phyloP scores from a whole-genome alignment of 2,797 vertebrate species.

The Gobio occitaniae region DNA sequence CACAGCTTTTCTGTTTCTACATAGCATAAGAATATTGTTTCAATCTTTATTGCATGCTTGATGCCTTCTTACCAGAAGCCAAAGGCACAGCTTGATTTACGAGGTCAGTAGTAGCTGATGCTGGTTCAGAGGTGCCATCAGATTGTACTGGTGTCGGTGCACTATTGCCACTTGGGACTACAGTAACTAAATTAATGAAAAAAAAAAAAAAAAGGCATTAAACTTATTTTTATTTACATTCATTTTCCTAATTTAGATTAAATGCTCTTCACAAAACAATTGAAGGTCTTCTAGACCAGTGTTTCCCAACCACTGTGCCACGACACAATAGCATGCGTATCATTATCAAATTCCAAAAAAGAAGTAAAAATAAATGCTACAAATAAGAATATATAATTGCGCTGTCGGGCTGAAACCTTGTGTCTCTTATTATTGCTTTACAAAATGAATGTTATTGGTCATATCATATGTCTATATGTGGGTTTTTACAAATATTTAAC shows the following conservation, averaged over 20 bases:
- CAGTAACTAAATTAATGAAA: neutral
- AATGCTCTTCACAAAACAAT: neutral
- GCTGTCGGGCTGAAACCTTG: too few species aligned
- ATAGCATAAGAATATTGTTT: neutral
- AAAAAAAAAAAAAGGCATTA: neutral
- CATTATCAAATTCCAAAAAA: too few species aligned
- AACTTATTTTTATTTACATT: neutral
- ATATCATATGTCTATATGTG: too few species aligned
- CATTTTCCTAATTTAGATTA: neutral
- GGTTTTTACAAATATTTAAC: too few species aligned
- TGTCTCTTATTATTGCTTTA: too few species aligned
- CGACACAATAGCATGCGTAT: too few species aligned
- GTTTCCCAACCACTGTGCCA: neutral
- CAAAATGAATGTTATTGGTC: too few species aligned
- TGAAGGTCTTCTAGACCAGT: neutral
- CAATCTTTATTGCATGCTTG: neutral
- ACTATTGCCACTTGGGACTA: constrained; percentile 23
- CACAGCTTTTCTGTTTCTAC: neutral
- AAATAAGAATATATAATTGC: too few species aligned
- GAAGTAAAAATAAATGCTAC: too few species aligned
- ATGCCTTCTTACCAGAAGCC: constrained; percentile 62
- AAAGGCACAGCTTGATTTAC: constrained; percentile 65
- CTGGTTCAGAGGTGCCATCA: constrained; percentile 60
- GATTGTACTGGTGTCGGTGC: neutral
- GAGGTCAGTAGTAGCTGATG: constrained; percentile 21